These are phyloP conservation scores for Dromas ardeola DNA, from an alignment of 2,113 vertebrate species.

Conservation along the genomic window DNA sequence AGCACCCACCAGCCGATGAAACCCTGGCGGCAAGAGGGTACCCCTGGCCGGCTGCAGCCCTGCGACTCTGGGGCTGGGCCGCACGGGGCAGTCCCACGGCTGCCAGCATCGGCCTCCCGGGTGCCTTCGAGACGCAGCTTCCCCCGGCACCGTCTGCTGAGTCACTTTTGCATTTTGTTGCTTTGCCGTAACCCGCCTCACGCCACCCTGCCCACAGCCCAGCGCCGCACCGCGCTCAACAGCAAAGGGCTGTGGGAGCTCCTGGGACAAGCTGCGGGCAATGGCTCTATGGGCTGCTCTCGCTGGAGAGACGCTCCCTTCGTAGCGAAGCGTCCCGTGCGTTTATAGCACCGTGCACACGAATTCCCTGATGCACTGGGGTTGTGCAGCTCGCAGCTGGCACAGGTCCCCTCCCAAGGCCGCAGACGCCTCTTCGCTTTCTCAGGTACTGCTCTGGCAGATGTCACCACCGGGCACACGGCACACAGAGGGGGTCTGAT, in stretches of 20 bases:
- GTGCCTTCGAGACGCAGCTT: accelerated
- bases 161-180: not conserved
- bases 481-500: accelerated
- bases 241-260: not conserved
- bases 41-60: not conserved
- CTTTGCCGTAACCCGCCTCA: accelerated
- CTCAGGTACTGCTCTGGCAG: not conserved
- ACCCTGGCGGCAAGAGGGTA: not conserved
- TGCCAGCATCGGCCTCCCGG: not conserved
- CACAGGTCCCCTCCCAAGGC: not conserved
- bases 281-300: not conserved
- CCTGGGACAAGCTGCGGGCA: not conserved
- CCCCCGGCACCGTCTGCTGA: not conserved
- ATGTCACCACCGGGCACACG: accelerated
- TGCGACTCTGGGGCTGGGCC: too few relatives aligned
- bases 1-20: not conserved
- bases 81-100: not conserved
- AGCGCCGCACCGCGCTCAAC: accelerated
- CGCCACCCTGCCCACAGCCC: not conserved
- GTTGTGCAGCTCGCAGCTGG: not conserved
- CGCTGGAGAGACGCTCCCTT: accelerated
- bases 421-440: not conserved
- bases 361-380: accelerated
- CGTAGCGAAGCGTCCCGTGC: accelerated
- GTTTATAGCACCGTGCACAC: accelerated